These are phyloP conservation scores for Nymphalis c-album DNA, from an alignment of 2,888 invertebrate species.

Conservation along the genomic window DNA sequence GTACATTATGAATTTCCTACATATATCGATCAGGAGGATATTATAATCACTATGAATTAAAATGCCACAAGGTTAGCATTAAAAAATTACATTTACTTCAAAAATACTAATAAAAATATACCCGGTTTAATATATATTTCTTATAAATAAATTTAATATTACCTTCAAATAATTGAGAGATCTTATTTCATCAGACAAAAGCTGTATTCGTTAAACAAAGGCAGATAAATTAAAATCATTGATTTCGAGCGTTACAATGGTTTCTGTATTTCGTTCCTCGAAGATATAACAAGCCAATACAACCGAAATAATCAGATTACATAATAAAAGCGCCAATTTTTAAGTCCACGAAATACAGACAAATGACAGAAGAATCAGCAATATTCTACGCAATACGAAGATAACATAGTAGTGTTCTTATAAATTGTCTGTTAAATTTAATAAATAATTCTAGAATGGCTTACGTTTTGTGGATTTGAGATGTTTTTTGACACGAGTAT, in stretches of 20 bases:
- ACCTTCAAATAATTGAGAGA: constrained; percentile 7
- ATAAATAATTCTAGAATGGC: too few species aligned
- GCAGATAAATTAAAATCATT: constrained; percentile 9
- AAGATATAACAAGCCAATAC: background rate
- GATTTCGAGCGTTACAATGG: constrained; percentile 12
- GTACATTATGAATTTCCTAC: too few species aligned
- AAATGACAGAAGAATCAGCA: background rate
- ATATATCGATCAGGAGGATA: too few species aligned
- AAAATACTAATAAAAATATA: too few species aligned
- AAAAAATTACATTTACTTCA: too few species aligned
- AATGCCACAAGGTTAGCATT: too few species aligned
- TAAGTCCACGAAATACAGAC: background rate
- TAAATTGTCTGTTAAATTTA: too few species aligned
- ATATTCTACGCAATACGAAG: too few species aligned
- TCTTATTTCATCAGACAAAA: constrained; percentile 13
- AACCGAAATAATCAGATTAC: constrained; percentile 6
- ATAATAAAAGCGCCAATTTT: background rate
- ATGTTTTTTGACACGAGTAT: background rate
- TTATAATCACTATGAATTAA: too few species aligned
- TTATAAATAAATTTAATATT: constrained; percentile 7
- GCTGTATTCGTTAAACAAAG: constrained; percentile 1
- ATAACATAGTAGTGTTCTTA: too few species aligned
- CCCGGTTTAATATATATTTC: background rate
- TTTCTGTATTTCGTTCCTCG: constrained; percentile 5
- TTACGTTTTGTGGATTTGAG: too few species aligned